A percentile compares a stretch with the other conserved stretches of the same genome.
Conservation (phyloP, 2,113 vertebrate species). For the Cavia aperea region DNA sequence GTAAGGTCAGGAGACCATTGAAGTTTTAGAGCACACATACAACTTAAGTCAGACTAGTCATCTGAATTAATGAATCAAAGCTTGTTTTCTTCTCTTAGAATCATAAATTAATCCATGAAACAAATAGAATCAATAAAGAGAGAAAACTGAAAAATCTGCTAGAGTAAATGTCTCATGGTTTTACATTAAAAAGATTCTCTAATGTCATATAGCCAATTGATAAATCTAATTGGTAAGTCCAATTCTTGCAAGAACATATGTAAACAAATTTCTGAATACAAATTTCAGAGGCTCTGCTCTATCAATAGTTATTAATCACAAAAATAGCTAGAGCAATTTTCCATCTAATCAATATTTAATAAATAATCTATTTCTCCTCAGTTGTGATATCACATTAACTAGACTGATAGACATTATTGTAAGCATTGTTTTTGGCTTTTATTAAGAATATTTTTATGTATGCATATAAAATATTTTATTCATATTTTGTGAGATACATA, state of each 20-base stretch:
- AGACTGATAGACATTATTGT: neutral
- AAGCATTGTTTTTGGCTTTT: slow-evolving; percentile 12
- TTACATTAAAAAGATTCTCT: neutral
- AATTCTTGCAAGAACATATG: slow-evolving; percentile 17
- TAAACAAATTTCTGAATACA: slow-evolving; percentile 7
- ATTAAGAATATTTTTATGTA: neutral
- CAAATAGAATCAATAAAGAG: neutral
- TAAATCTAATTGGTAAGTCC: neutral
- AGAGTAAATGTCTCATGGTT: neutral
- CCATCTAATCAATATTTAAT: neutral
- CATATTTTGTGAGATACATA: neutral
- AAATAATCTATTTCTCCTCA: neutral
- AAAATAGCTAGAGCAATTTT: slow-evolving; percentile 2
- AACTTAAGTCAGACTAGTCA: slow-evolving; percentile 57
- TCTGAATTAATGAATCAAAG: slow-evolving; percentile 33
- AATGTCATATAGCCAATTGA: neutral
- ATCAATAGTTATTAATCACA: neutral
- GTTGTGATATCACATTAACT: neutral
- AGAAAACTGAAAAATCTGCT: slow-evolving; percentile 27
- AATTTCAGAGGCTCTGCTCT: neutral
- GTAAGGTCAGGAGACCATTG: slow-evolving; percentile 57
- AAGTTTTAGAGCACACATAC: slow-evolving; percentile 59
- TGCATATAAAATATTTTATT: neutral
- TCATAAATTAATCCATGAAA: slow-evolving; percentile 47
- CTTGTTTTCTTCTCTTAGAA: slow-evolving; percentile 41